These are phyloP conservation scores for Oithona nana DNA, from an alignment of 2,888 invertebrate genomes.

Conservation along the genomic window DNA sequence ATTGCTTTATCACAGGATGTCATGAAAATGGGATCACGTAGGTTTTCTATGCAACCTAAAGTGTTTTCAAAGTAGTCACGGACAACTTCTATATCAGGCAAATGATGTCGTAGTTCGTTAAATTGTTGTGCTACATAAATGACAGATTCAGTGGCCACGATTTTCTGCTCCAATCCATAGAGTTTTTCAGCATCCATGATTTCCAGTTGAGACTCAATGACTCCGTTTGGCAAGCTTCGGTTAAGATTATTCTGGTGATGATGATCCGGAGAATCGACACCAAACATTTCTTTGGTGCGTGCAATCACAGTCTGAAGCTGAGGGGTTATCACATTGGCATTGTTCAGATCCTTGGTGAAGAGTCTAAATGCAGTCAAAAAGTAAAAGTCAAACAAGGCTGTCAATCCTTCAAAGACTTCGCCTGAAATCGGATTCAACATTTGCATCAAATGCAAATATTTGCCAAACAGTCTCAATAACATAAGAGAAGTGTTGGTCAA, in stretches of 20 bases:
- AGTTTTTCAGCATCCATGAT: constrained; percentile 40
- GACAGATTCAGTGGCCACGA: constrained; percentile 80
- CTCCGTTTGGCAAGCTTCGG: too few relatives aligned
- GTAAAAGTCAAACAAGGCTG: constrained; percentile 82
- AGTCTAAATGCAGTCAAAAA: constrained; percentile 36
- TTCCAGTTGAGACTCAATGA: too few relatives aligned
- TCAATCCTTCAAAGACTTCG: constrained; percentile 74
- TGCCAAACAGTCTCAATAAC: constrained; percentile 60
- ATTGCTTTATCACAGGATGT: constrained; percentile 60
- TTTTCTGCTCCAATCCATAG: constrained; percentile 61
- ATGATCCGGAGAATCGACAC: too few relatives aligned
- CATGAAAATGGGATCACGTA: constrained; percentile 69
- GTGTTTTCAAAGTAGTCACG: constrained; percentile 61
- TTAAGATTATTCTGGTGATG: neutral
- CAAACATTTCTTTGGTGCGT: neutral
- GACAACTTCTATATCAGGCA: constrained; percentile 35
- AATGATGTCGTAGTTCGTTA: constrained; percentile 47
- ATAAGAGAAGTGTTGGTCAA: constrained; percentile 81
- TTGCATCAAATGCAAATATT: constrained; percentile 79
- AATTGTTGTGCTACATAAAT: constrained; percentile 75
- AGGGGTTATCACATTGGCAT: neutral
- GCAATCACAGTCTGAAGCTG: neutral
- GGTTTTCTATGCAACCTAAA: constrained; percentile 38
- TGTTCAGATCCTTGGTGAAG: neutral
- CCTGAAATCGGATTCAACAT: constrained; percentile 70